These are phyloP conservation scores for Lasioglossum zephyrum DNA, from an alignment of 2,888 invertebrate genomes.

Conservation along the genomic window DNA sequence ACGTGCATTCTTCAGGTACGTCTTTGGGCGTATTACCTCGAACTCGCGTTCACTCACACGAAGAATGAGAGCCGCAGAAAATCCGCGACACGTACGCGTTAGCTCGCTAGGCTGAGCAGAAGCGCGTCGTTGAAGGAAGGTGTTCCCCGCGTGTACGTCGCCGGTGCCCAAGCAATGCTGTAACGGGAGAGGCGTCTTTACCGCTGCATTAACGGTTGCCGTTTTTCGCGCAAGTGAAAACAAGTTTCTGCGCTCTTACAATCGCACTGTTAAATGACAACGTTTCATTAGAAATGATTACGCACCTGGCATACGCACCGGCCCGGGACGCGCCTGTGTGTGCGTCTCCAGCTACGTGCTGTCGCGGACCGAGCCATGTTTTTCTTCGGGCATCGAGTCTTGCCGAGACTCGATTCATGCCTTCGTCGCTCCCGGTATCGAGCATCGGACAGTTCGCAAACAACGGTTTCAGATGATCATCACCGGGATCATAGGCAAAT, in stretches of 20 bases:
- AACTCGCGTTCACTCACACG: slow-evolving; percentile 7
- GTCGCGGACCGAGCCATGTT: slow-evolving; percentile 44
- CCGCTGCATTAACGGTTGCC: slow-evolving; percentile 84
- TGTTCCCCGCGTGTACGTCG: slow-evolving; percentile 75
- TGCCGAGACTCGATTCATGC: slow-evolving; percentile 28
- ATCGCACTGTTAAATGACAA: slow-evolving; percentile 82
- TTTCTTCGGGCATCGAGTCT: slow-evolving; percentile 37
- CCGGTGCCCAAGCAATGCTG: slow-evolving; percentile 75
- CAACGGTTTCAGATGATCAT: not conserved
- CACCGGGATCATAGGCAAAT: slow-evolving; percentile 9
- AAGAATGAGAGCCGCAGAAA: slow-evolving; percentile 29
- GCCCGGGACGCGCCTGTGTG: slow-evolving; percentile 38
- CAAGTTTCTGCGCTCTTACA: slow-evolving; percentile 81
- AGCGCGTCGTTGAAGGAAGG: slow-evolving; percentile 64
- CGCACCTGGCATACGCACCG: slow-evolving; percentile 69
- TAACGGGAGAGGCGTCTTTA: slow-evolving; percentile 85
- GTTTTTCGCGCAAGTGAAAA: slow-evolving; percentile 84
- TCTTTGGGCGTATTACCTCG: slow-evolving; percentile 42
- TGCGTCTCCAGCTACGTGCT: slow-evolving; percentile 22
- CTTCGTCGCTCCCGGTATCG: slow-evolving; percentile 43
- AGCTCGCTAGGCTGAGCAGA: slow-evolving; percentile 35
- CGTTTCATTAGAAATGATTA: slow-evolving; percentile 83
- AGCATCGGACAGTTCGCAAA: slow-evolving; percentile 12
- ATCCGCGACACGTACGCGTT: slow-evolving; percentile 57
- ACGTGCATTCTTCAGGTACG: slow-evolving; percentile 40